Evolutionary conservation across 2,797 vertebrate species (phyloP).

Genomic region (Onychomys arenicola): DNA sequence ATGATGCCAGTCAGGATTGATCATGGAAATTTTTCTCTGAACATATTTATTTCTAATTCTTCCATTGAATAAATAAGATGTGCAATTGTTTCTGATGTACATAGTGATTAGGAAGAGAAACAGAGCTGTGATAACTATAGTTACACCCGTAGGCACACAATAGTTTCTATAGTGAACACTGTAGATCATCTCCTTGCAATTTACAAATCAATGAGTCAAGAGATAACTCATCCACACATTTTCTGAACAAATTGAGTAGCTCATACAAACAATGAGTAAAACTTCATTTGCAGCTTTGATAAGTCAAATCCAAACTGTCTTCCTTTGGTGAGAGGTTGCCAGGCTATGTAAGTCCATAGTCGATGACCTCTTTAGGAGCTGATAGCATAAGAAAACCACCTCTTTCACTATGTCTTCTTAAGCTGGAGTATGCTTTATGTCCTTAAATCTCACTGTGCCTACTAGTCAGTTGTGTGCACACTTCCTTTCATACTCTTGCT

Average conservation of each 20-base stretch:
- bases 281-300: background rate
- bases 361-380: background rate
- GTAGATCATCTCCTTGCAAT: background rate
- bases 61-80: background rate
- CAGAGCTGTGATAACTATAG: background rate
- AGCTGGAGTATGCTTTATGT: background rate
- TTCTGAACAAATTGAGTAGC: background rate
- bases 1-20: background rate
- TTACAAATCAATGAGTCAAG: constrained; percentile 62
- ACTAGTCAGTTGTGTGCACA: background rate
- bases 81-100: background rate
- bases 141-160: constrained; percentile 37
- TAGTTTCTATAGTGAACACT: constrained; percentile 3
- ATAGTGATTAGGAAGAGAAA: constrained; percentile 28
- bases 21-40: background rate
- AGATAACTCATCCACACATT: background rate
- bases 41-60: background rate
- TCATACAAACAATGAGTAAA: background rate
- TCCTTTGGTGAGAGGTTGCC: background rate
- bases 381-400: background rate
- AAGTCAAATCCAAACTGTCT: background rate
- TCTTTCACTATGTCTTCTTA: background rate
- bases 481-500: background rate
- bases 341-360: background rate
- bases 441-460: background rate